Evolutionary conservation across 2,113 vertebrate genomes (phyloP).

Genomic region (Pseudopipra pipra): DNA sequence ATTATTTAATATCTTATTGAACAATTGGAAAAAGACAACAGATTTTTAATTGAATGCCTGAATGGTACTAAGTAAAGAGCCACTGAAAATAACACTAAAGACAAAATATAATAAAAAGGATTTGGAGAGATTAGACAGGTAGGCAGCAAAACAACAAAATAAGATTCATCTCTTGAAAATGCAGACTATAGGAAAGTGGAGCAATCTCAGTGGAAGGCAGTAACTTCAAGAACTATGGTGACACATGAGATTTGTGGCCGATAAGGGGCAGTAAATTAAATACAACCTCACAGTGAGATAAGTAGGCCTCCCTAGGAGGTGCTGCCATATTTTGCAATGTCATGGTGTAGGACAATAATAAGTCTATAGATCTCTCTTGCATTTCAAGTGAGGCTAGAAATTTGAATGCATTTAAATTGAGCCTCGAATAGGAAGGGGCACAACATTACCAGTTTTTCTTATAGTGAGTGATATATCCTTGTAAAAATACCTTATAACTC

Average conservation of each 20-base stretch:
- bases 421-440: background rate
- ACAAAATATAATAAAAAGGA: background rate
- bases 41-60: background rate
- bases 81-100: background rate
- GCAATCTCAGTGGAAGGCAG: background rate
- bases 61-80: background rate
- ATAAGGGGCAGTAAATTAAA: constrained; percentile 9
- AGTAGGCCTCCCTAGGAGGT: background rate
- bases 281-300: background rate
- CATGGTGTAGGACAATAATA: background rate
- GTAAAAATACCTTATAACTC: background rate
- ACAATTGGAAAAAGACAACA: fast-evolving
- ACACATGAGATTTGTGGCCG: constrained; percentile 10
- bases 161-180: constrained; percentile 2
- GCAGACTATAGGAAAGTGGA: background rate
- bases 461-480: background rate
- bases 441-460: background rate
- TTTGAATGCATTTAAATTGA: background rate
- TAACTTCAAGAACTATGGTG: background rate
- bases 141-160: background rate
- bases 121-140: background rate
- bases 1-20: background rate
- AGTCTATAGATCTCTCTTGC: background rate
- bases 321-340: background rate
- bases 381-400: background rate